phyloP scores from a whole-genome alignment of 2,113 vertebrate genomes.

The Quiscalus mexicanus region DNA sequence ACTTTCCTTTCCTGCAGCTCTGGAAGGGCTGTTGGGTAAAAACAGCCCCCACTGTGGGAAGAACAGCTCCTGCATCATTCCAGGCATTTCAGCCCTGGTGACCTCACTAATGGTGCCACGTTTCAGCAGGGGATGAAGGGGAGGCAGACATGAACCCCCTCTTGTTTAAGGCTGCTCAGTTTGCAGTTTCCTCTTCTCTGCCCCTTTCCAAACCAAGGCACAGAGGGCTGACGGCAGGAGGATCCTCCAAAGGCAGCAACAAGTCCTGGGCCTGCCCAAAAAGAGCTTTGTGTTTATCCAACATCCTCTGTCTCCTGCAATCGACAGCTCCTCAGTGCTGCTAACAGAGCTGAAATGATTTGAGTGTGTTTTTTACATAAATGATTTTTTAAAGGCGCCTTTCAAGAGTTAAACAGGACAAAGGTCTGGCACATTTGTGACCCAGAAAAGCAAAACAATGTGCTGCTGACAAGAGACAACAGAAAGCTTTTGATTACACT shows the following conservation, averaged over 20 bases:
- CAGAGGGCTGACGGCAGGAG: background rate
- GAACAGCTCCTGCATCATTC: background rate
- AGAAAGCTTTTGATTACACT: conserved; percentile 11
- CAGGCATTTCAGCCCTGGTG: background rate
- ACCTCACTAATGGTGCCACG: accelerated
- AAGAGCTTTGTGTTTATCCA: background rate
- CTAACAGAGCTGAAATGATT: background rate
- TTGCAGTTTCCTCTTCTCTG: background rate
- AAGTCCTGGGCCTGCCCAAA: background rate
- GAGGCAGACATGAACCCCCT: background rate
- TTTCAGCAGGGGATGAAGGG: background rate
- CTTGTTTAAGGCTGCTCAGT: background rate
- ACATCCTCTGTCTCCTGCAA: background rate
- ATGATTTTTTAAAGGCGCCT: background rate
- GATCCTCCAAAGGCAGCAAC: background rate
- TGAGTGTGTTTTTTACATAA: background rate
- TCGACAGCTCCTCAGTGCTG: background rate
- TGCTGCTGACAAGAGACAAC: conserved; percentile 4
- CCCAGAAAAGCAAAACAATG: conserved; percentile 8
- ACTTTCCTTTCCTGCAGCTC: background rate
- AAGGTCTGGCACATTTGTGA: conserved; percentile 4
- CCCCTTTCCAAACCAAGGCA: background rate
- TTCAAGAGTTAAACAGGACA: conserved; percentile 6
- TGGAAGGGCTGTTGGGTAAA: background rate
- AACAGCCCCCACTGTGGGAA: background rate